phyloP scores from a whole-genome alignment of 2,797 vertebrate species.

The Zalophus californianus region DNA sequence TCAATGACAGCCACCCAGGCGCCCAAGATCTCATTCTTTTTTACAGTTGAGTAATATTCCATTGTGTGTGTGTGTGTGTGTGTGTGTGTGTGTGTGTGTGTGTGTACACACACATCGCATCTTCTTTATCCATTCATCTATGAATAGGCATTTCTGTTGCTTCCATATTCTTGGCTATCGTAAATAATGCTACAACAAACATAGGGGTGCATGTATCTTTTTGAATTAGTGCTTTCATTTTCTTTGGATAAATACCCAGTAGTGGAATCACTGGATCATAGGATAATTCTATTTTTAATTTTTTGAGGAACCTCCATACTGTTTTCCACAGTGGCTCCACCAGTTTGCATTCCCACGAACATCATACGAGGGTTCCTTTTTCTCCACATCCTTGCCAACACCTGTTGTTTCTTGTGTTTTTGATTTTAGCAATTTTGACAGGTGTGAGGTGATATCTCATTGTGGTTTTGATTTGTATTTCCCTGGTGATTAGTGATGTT shows the following conservation, averaged over 20 bases:
- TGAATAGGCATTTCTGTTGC: neutral
- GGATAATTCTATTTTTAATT: neutral
- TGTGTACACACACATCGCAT: too few relatives aligned
- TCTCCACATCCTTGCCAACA: neutral
- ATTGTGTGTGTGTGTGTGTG: neutral
- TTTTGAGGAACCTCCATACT: neutral
- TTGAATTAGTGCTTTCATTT: neutral
- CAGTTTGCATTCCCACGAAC: neutral
- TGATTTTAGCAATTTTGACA: neutral
- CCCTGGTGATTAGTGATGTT: neutral
- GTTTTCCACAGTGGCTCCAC: neutral
- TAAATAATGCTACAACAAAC: neutral
- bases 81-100: too few relatives aligned
- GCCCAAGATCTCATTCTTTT: too few relatives aligned
- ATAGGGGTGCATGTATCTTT: neutral
- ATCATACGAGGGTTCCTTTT: neutral
- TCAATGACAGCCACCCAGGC: too few relatives aligned
- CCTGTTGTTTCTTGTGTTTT: neutral
- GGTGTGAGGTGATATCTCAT: neutral
- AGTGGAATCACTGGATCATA: neutral
- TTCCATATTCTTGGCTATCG: neutral
- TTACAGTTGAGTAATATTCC: neutral
- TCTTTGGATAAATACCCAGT: neutral
- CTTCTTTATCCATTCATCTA: neutral
- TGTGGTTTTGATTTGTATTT: neutral